Conservation (phyloP, 2,113 vertebrate species). For the Trachemys scripta region DNA sequence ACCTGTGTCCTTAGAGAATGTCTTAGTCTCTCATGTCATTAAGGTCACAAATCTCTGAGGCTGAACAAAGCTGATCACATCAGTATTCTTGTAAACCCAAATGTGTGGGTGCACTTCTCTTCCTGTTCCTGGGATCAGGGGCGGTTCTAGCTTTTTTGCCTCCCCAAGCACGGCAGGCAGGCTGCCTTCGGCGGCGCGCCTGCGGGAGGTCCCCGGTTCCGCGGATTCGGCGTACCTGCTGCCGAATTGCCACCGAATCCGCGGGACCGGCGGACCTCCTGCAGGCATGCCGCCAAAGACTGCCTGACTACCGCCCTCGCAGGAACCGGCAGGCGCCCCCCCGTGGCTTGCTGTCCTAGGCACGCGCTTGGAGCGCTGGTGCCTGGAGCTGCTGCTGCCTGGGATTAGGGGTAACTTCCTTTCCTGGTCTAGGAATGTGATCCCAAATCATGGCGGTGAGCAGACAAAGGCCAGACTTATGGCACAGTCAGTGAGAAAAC, state of each 20-base stretch:
- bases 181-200: no score
- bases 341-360: no score
- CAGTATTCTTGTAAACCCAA: neutral
- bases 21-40: slow-evolving; percentile 43
- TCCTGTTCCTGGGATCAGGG: neutral
- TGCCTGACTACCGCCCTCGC: no score
- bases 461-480: neutral
- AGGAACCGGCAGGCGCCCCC: no score
- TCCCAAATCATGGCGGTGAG: neutral
- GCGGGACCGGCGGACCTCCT: no score
- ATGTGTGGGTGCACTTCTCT: neutral
- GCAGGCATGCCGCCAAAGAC: no score
- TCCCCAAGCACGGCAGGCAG: no score
- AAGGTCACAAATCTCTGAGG: neutral
- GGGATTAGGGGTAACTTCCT: neutral
- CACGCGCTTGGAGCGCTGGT: no score
- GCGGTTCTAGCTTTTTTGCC: no score
- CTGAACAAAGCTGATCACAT: neutral
- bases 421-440: neutral
- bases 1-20: slow-evolving; percentile 36
- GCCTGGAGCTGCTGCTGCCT: neutral
- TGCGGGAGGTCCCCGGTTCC: no score
- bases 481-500: neutral
- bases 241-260: no score
- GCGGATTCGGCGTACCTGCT: no score